Base-by-base conservation (phyloP, 2,113 vertebrate genomes). In the Leptosomus discolor region DNA sequence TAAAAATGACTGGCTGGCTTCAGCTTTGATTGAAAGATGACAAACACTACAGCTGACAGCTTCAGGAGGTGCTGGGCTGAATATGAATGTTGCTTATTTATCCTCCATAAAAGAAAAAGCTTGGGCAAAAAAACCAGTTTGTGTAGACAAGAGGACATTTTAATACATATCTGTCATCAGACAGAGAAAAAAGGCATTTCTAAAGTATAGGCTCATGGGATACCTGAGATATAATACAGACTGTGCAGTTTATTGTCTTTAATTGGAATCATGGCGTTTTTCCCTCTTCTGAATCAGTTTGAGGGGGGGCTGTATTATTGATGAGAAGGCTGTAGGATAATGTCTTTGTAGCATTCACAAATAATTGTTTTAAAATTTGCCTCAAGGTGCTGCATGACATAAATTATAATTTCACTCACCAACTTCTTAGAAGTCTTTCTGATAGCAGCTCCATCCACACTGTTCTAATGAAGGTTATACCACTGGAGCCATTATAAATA, bases 21-120 rank as follows among this genome's bases (percentile, higher is more conserved):
- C 96, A 95, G 95, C 96, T 98, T 98, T 98, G 98, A 98, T 96
- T 98, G 98, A 98, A 99, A 98, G 98, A 98, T 98, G 98, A 98
- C 98, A 98, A 95, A 94, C 97, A 89, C 95, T 77, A 68, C 92
- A 82, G 90, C 96, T 94, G 95, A 98, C 95, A 96, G 96, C 90
- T 97, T 98, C 89, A 69, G 90, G 81, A 83, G 79, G 80, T 93
- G 67, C 88, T 61, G 69, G 74, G 60, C 85, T 91, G 95, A 96
- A 98, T 98, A 91, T 82, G 97, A 98, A 96, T 98, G 97, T 96
- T 92, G 48, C 88, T 96, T 98, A 94, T 98, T 98, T 97, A 90
- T 95, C 95, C 85, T 92, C 27, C 9, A 5, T 94, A 88, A 98
- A 96, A 92, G 76, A 95, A 97, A 96, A 97, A 77, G 36, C 48